Conservation (phyloP, 2,888 invertebrate species). For the Pterostichus niger region DNA sequence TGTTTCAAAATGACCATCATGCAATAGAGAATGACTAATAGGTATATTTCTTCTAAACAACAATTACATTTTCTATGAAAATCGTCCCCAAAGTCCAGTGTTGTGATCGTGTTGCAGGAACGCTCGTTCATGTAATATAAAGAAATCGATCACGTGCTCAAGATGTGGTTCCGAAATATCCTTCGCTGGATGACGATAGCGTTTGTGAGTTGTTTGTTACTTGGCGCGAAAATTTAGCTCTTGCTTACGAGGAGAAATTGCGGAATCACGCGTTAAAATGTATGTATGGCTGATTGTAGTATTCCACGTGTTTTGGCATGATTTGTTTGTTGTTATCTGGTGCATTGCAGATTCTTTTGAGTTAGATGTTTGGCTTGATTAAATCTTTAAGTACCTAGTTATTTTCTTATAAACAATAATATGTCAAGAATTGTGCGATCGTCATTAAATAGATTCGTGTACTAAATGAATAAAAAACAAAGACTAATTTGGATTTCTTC, state of each 20-base stretch:
- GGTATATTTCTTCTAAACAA: conserved; percentile 24
- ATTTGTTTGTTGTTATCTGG: conserved; percentile 34
- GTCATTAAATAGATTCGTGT: too few relatives aligned
- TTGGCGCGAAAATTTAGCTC: conserved; percentile 4
- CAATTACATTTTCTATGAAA: conserved; percentile 1
- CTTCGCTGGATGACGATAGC: neutral
- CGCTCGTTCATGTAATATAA: conserved; percentile 53
- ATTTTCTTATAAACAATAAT: neutral
- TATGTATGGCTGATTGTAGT: conserved; percentile 29
- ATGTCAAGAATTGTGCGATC: too few relatives aligned
- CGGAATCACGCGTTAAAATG: conserved; percentile 32
- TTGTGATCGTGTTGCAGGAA: conserved; percentile 30
- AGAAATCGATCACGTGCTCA: conserved; percentile 59
- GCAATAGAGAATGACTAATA: neutral
- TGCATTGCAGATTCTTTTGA: conserved; percentile 31
- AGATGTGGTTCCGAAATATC: conserved; percentile 19
- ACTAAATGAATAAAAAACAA: too few relatives aligned
- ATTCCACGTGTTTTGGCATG: conserved; percentile 53
- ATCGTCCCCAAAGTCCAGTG: conserved; percentile 17
- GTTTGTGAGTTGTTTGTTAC: conserved; percentile 37
- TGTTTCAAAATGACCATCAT: too few relatives aligned
- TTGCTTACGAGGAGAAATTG: neutral
- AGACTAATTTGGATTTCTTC: too few relatives aligned
- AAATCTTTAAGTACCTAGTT: neutral
- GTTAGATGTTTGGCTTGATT: conserved; percentile 14